Evolutionary conservation across 2,797 vertebrate species (phyloP).

Genomic region (Vespertilio murinus): DNA sequence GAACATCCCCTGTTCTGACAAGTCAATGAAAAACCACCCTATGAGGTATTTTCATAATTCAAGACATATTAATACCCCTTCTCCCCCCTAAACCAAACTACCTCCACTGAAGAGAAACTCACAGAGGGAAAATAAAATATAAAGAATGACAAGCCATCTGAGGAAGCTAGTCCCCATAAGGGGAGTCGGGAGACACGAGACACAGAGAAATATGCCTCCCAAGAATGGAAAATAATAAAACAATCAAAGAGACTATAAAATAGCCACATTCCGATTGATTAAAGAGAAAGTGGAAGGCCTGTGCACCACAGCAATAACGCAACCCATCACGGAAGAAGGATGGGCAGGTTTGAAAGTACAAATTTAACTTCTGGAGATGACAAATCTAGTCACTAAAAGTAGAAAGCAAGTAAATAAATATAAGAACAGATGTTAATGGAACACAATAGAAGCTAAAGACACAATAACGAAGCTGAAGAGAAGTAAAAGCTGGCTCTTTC

Average conservation of each 20-base stretch:
- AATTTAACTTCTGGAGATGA: slow-evolving; percentile 13
- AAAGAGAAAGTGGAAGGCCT: not conserved
- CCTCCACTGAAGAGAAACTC: slow-evolving; percentile 28
- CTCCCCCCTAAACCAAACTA: not conserved
- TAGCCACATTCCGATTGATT: slow-evolving; percentile 41
- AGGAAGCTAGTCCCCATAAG: not conserved
- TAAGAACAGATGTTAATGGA: not conserved
- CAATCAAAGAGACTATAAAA: slow-evolving; percentile 28
- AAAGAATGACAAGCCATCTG: not conserved
- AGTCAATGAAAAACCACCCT: not conserved
- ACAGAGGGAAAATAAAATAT: not conserved
- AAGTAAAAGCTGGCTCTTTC: not conserved
- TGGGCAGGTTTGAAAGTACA: not conserved
- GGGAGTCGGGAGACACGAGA: not conserved
- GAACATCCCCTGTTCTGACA: not conserved
- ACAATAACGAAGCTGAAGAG: not conserved
- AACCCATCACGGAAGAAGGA: not conserved
- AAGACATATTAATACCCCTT: not conserved
- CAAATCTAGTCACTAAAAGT: not conserved
- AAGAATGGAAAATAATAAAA: slow-evolving; percentile 33
- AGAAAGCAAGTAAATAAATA: not conserved
- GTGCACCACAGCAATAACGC: not conserved
- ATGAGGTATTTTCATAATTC: slow-evolving; percentile 35
- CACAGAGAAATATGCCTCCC: not conserved
- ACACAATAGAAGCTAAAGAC: not conserved